Evolutionary conservation across 2,888 invertebrate species (phyloP), one percentile per base, ranked within the genome.

Genomic region (Agrochola lota): DNA sequence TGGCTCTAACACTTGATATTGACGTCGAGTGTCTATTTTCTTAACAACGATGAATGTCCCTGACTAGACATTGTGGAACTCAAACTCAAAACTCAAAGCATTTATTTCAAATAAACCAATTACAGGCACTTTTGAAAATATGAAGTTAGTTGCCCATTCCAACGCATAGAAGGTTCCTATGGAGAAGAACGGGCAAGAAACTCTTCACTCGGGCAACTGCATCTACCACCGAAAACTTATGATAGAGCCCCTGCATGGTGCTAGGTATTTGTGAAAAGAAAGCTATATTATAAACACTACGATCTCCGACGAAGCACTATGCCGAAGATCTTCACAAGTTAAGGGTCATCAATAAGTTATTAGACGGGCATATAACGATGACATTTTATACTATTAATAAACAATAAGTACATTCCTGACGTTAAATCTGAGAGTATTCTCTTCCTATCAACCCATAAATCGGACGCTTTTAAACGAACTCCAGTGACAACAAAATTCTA

Each of bases 401-500:
- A 35, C 43, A 72, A 5, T 11, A 46, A 17, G 43, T 43, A 30
- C n/a, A 57, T 6, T 52, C 6, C 4, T 17, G 8, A 40, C 1
- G 60, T 46, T 20, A 20, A n/a, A 63, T 57, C 7, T 62, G 0
- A 20, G 12, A 35, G 12, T n/a, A 30, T 40, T 46, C 20, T 46
- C n/a, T 62, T 30, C 57, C 9, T 26, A n/a, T 30, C 26, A 55
- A n/a, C 23, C 12, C 0, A 70, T 77, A 77, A 73, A 77, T 73
- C 35, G 12, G 8, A 26, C 64, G 71, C 49, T 83, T 73, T 71
- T 40, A 74, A 86, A 71, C 68, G 43, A 40, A 70, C 57, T 74
- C 23, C 43, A 78, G 23, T 66, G 73, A 66, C 69, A 83, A 63
- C n/a, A 30, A 55, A 64, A 72, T 71, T 69, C 67, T 74, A 83